Conservation (phyloP, 1,140 invertebrate genomes). For the Habropoda laboriosa region DNA sequence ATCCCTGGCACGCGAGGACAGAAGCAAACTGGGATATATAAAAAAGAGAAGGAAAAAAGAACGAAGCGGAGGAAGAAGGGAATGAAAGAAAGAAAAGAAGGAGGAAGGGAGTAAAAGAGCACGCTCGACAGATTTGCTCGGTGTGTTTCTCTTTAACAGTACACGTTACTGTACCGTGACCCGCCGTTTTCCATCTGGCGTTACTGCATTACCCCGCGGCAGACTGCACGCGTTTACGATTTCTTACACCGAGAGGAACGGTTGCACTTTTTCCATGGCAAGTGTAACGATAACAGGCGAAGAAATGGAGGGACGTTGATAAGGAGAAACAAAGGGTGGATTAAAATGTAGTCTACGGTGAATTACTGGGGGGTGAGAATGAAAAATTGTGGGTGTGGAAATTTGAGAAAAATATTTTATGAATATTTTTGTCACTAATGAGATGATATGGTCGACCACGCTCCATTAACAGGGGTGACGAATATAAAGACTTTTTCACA, state of each 20-base stretch:
- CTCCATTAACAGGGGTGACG: no score
- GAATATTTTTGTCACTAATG: no score
- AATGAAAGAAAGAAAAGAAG: background rate
- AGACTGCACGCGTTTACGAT: constrained; percentile 34
- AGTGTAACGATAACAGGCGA: constrained; percentile 11
- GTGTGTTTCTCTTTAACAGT: constrained; percentile 71
- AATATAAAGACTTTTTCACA: no score
- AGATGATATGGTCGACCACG: no score
- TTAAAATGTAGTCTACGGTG: no score
- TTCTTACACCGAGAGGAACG: constrained; percentile 22
- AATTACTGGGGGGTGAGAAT: no score
- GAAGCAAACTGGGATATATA: constrained; percentile 15
- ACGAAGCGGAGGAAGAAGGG: background rate
- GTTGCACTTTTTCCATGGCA: constrained; percentile 26
- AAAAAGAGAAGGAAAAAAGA: background rate
- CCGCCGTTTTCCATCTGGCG: constrained; percentile 72
- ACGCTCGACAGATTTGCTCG: constrained; percentile 65
- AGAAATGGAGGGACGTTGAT: background rate
- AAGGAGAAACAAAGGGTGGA: background rate
- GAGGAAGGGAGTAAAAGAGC: constrained; percentile 27
- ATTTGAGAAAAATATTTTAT: no score
- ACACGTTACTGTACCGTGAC: constrained; percentile 75
- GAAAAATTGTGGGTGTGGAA: no score
- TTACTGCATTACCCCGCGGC: constrained; percentile 22
- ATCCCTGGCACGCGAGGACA: constrained; percentile 55